Evolutionary conservation across 2,113 vertebrate genomes (phyloP).

Genomic region (Phrynocephalus versicolor): DNA sequence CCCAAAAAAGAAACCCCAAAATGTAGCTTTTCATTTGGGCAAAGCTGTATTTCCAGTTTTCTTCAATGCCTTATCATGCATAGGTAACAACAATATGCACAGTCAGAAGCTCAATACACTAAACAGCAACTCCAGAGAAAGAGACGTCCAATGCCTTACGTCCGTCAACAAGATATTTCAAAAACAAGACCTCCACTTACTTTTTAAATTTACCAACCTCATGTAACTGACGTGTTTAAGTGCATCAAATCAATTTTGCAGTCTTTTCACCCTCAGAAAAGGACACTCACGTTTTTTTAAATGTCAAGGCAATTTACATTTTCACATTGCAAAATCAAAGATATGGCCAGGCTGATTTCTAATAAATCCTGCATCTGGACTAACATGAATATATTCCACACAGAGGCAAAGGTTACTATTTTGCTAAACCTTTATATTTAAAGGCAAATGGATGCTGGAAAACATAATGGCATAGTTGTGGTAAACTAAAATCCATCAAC

Average conservation of each 20-base stretch:
- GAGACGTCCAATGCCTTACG: neutral
- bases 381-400: neutral
- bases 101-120: neutral
- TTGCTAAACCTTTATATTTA: neutral
- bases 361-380: neutral
- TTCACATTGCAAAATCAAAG: neutral
- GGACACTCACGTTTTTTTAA: neutral
- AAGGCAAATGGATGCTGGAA: neutral
- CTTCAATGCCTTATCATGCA: neutral
- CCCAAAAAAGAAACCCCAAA: too few species aligned
- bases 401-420: neutral
- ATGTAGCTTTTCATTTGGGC: neutral
- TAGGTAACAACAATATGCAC: neutral
- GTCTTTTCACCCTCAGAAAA: neutral
- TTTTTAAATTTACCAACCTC: neutral
- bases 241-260: slow-evolving; percentile 11
- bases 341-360: neutral
- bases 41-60: neutral
- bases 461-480: neutral
- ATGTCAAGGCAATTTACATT: slow-evolving; percentile 19
- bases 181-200: neutral
- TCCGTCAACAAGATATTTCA: neutral
- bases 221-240: neutral
- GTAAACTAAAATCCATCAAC: neutral
- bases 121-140: neutral